These are phyloP conservation scores for Platycnemis pennipes DNA, from an alignment of 2,888 invertebrate genomes.

Conservation along the genomic window DNA sequence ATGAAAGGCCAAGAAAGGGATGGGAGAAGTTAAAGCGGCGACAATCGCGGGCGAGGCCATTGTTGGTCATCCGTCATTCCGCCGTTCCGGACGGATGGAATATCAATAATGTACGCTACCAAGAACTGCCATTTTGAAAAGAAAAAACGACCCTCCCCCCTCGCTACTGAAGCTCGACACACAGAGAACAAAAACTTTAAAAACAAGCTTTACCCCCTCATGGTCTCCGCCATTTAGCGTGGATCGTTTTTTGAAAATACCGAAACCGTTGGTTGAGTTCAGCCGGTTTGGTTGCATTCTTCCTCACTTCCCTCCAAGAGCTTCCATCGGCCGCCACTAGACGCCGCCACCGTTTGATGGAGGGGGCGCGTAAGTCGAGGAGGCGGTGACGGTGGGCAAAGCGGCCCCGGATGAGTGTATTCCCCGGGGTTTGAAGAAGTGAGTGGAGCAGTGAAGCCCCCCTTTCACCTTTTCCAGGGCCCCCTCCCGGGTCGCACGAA, in stretches of 20 bases:
- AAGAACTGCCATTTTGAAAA: neutral
- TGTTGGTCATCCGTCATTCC: neutral
- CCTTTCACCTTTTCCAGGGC: neutral
- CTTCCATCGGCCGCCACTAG: conserved; percentile 49
- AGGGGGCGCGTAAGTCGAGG: neutral
- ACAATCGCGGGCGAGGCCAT: neutral
- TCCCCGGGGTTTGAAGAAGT: conserved; percentile 49
- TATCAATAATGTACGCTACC: neutral
- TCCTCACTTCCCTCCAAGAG: conserved; percentile 1
- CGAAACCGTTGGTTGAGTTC: conserved; percentile 49
- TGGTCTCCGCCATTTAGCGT: neutral
- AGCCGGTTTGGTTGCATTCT: conserved; percentile 67
- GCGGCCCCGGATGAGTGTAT: conserved; percentile 43
- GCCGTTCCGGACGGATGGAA: neutral
- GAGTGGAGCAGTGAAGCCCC: neutral
- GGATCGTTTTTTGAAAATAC: conserved; percentile 62
- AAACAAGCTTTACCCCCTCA: neutral
- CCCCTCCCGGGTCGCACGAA: neutral
- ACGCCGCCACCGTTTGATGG: conserved; percentile 26
- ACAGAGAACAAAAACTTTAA: neutral
- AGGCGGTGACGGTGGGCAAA: conserved; percentile 12
- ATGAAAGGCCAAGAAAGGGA: neutral
- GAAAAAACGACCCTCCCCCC: neutral
- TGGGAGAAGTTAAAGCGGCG: neutral
- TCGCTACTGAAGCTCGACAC: neutral